Percentiles rank a stretch among this genome's conserved stretches.
Evolutionary conservation across 2,113 vertebrate genomes (phyloP).

Genomic region (rabbit (Oryctolagus cuniculus)): DNA sequence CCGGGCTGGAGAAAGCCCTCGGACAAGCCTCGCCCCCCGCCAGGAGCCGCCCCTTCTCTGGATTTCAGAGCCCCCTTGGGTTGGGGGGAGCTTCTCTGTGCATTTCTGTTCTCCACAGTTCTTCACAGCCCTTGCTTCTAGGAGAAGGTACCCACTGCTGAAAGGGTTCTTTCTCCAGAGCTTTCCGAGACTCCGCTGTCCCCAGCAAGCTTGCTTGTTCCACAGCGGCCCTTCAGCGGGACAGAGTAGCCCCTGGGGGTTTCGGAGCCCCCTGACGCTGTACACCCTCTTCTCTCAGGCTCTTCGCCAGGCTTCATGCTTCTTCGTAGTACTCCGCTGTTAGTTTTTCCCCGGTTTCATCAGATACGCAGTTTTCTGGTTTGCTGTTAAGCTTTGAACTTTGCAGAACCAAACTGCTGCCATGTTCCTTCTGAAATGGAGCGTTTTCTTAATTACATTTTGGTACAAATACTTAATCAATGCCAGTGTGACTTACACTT

Average conservation of each 20-base stretch:
- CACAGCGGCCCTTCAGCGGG: neutral
- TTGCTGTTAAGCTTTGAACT: neutral
- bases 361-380: neutral
- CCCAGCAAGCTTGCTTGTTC: neutral
- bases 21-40: neutral
- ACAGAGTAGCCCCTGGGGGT: neutral
- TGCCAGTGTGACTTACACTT: neutral
- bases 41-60: neutral
- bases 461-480: neutral
- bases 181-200: neutral
- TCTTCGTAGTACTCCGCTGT: neutral
- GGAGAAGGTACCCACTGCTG: neutral
- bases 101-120: neutral
- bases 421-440: neutral
- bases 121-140: neutral
- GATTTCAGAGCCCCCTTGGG: neutral
- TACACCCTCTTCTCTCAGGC: neutral
- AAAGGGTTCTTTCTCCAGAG: neutral
- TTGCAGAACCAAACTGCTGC: neutral
- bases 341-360: conserved; percentile 18
- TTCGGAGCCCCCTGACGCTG: neutral
- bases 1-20: neutral
- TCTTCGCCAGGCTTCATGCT: neutral
- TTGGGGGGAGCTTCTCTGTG: neutral
- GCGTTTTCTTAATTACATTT: neutral